These are phyloP conservation scores for Triplophysa rosa DNA, from an alignment of 2,113 vertebrate species.

Conservation along the genomic window DNA sequence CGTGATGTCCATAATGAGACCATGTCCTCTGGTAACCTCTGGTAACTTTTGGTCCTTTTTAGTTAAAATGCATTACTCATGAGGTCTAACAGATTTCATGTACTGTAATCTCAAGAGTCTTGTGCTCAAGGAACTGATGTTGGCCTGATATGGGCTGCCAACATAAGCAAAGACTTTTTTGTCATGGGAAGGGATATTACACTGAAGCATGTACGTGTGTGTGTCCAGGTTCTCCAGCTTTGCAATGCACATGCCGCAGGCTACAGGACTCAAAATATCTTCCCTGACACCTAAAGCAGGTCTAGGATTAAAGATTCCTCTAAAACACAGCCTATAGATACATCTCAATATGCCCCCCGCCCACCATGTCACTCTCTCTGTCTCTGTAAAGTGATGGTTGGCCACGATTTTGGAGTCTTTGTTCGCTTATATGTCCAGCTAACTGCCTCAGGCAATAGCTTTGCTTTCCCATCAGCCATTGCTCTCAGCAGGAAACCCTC, in stretches of 20 bases:
- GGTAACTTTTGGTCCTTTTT: neutral
- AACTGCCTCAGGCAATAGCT: constrained; percentile 67
- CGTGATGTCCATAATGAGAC: neutral
- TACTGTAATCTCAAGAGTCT: neutral
- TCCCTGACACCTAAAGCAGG: constrained; percentile 35
- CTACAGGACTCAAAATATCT: constrained; percentile 41
- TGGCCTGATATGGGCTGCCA: neutral
- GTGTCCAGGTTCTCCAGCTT: neutral
- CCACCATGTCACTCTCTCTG: constrained; percentile 27
- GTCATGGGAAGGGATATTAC: neutral
- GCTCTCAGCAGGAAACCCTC: constrained; percentile 52
- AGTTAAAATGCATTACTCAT: neutral
- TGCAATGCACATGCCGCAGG: constrained; percentile 30
- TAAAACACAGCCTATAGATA: constrained; percentile 31
- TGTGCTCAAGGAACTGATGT: neutral
- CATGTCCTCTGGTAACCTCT: neutral
- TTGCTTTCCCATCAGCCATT: constrained; percentile 67
- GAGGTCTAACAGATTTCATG: neutral
- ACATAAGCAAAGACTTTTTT: neutral
- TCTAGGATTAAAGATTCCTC: constrained; percentile 32
- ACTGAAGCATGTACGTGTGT: neutral
- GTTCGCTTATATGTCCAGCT: constrained; percentile 53
- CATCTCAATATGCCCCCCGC: constrained; percentile 34
- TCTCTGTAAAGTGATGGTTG: constrained; percentile 60
- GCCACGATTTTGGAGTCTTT: constrained; percentile 58